These are phyloP conservation scores for Platypus cylindrus DNA, from an alignment of 2,888 invertebrate species.

Conservation along the genomic window DNA sequence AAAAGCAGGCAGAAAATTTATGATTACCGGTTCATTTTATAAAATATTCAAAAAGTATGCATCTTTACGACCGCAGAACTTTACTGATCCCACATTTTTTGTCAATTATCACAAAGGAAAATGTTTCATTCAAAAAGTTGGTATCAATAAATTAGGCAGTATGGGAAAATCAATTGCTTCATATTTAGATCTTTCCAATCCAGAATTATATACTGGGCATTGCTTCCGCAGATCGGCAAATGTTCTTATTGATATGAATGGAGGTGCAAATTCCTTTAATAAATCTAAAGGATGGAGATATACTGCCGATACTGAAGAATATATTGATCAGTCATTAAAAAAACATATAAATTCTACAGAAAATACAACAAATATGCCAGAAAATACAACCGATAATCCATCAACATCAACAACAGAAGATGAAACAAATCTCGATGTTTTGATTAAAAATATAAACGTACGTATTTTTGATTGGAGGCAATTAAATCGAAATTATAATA, in stretches of 20 bases:
- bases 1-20: slow-evolving; percentile 6
- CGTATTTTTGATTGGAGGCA: too few relatives aligned
- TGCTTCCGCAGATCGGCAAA: slow-evolving; percentile 4
- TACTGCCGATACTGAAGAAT: too few relatives aligned
- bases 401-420: too few relatives aligned
- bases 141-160: slow-evolving; percentile 8
- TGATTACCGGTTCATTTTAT: slow-evolving; percentile 7
- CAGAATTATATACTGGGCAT: slow-evolving; percentile 6
- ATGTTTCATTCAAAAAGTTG: slow-evolving; percentile 7
- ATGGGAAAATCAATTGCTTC: slow-evolving; percentile 8
- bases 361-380: too few relatives aligned
- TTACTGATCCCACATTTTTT: slow-evolving; percentile 2
- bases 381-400: too few relatives aligned
- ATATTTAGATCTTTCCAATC: slow-evolving; percentile 6
- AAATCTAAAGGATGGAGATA: not conserved
- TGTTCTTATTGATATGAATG: not conserved
- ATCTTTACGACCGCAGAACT: slow-evolving; percentile 2
- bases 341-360: too few relatives aligned
- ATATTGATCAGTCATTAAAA: too few relatives aligned
- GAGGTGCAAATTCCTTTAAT: slow-evolving; percentile 2
- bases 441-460: too few relatives aligned
- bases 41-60: slow-evolving; percentile 4
- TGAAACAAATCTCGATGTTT: too few relatives aligned
- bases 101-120: slow-evolving; percentile 6
- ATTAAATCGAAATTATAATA: too few relatives aligned